Percentiles rank a stretch among this genome's conserved stretches.
Conservation (phyloP, 2,113 vertebrate species). For the Orthonyx spaldingii region DNA sequence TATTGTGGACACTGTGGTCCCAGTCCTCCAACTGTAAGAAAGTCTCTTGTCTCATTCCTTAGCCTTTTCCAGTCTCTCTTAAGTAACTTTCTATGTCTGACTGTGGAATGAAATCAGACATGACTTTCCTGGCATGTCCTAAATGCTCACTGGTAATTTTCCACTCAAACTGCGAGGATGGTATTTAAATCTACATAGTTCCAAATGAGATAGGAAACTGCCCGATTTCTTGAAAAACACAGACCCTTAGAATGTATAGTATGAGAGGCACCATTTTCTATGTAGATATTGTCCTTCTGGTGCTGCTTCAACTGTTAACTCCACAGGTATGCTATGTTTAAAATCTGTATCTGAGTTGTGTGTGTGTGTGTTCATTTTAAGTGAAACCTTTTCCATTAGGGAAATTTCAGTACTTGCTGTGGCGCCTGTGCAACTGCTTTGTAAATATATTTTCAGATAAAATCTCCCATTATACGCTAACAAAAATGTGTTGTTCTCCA, state of each 20-base stretch:
- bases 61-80: neutral
- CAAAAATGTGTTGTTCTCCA: neutral
- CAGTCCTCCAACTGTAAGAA: fast-evolving
- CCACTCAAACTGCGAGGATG: neutral
- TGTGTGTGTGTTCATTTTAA: neutral
- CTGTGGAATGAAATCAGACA: neutral
- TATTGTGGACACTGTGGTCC: neutral
- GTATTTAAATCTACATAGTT: neutral
- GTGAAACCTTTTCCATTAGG: neutral
- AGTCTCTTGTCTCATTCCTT: neutral
- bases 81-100: neutral
- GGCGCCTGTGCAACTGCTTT: neutral
- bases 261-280: neutral
- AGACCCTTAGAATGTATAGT: neutral
- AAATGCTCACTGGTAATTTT: neutral
- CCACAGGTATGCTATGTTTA: neutral
- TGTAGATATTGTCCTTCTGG: fast-evolving
- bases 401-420: neutral
- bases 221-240: neutral
- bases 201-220: neutral
- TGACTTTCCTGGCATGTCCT: neutral
- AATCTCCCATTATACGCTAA: neutral
- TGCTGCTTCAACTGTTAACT: neutral
- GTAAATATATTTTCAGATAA: neutral
- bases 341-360: neutral